Evolutionary conservation across 2,797 vertebrate species (phyloP).

Genomic region (Chaetophractus vellerosus): DNA sequence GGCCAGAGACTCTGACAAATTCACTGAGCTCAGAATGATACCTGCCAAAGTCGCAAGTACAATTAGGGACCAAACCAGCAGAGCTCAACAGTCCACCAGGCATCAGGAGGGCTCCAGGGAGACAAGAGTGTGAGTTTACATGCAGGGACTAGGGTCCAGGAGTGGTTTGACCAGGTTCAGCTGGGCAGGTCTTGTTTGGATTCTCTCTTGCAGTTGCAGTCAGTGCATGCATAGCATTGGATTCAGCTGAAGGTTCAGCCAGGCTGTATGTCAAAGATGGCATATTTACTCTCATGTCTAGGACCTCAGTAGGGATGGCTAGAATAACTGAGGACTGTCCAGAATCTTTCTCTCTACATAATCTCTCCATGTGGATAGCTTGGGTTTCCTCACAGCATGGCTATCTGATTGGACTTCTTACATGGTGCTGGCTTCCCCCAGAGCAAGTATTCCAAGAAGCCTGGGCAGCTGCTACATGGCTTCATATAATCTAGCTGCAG

Average conservation of each 20-base stretch:
- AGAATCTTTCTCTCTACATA: background rate
- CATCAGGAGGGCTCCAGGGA: background rate
- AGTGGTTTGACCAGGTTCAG: background rate
- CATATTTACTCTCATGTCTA: background rate
- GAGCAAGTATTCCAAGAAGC: background rate
- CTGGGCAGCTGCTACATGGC: background rate
- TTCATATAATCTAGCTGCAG: background rate
- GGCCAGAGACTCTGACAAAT: background rate
- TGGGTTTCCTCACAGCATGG: background rate
- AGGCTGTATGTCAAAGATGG: background rate
- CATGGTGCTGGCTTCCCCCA: background rate
- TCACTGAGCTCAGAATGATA: constrained; percentile 3
- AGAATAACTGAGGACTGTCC: background rate
- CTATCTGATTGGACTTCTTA: background rate
- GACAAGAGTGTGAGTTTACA: background rate
- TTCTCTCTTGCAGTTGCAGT: background rate
- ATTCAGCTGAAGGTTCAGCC: background rate
- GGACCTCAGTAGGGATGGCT: background rate
- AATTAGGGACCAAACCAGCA: background rate
- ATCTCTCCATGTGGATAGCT: background rate
- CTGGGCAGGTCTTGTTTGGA: background rate
- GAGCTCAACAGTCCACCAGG: background rate
- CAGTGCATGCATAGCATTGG: background rate
- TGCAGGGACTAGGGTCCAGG: background rate
- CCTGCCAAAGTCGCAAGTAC: background rate